Conservation (phyloP, 2,888 invertebrate species). For the Pecten maximus region DNA sequence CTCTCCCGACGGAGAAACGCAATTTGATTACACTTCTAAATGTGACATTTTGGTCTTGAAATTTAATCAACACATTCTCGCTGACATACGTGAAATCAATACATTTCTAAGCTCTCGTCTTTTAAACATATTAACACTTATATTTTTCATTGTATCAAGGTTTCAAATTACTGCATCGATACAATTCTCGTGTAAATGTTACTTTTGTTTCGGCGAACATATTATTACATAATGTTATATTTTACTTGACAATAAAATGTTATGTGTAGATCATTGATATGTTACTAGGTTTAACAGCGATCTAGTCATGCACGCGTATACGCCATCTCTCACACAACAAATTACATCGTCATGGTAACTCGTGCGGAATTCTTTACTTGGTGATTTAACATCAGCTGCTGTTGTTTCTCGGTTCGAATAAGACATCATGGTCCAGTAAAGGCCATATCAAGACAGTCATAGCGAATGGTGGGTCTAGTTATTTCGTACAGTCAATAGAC, state of each 20-base stretch:
- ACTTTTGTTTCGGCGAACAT: neutral
- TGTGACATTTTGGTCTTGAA: constrained; percentile 30
- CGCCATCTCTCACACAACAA: neutral
- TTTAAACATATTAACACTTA: constrained; percentile 26
- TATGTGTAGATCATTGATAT: neutral
- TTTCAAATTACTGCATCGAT: neutral
- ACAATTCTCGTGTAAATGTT: neutral
- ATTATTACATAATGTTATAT: neutral
- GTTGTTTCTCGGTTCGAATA: too few species aligned
- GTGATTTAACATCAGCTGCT: too few species aligned
- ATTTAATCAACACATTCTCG: constrained; percentile 30
- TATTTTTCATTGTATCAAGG: neutral
- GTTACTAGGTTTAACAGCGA: neutral
- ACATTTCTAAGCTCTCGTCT: neutral
- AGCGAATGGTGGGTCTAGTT: too few species aligned
- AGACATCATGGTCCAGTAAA: too few species aligned
- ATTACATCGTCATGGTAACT: neutral
- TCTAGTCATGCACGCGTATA: neutral
- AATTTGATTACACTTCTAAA: constrained; percentile 19
- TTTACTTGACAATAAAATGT: neutral
- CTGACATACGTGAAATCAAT: constrained; percentile 19
- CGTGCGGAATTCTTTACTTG: neutral
- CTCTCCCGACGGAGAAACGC: neutral
- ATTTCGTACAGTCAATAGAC: too few species aligned
- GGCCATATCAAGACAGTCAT: too few species aligned